Percentiles rank a stretch among this genome's conserved stretches.
Conservation (phyloP, 2,888 invertebrate species). For the Dryococelus australis region DNA sequence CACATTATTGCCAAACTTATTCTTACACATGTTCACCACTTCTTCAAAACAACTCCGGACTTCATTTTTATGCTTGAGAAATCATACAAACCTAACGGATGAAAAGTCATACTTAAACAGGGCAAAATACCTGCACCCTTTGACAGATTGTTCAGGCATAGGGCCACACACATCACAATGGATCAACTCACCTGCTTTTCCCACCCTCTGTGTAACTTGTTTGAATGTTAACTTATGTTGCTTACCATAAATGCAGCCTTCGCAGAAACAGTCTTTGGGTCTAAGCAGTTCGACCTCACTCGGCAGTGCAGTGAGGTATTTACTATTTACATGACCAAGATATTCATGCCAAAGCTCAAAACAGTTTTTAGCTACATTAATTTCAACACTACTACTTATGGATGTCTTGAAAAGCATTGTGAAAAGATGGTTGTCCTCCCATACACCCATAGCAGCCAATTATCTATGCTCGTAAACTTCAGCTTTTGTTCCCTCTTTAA, state of each 20-base stretch:
- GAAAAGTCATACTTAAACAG: not conserved
- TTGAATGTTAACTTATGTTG: not conserved
- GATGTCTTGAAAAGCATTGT: not conserved
- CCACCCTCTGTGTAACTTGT: not conserved
- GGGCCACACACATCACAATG: not conserved
- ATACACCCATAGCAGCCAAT: too few relatives aligned
- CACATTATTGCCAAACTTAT: not conserved
- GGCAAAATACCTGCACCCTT: not conserved
- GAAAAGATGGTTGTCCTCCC: not conserved
- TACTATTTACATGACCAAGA: not conserved
- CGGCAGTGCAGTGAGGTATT: not conserved
- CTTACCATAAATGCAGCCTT: not conserved
- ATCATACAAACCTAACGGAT: not conserved
- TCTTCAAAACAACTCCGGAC: not conserved
- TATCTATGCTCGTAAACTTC: not conserved
- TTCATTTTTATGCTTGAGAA: not conserved
- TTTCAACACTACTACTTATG: not conserved
- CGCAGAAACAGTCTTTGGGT: not conserved
- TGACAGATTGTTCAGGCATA: not conserved
- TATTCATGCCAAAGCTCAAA: not conserved
- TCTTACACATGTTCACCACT: not conserved
- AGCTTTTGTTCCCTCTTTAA: not conserved
- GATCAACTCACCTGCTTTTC: not conserved
- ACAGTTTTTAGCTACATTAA: not conserved
- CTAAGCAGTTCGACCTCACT: not conserved